Evolutionary conservation across 1,140 invertebrate genomes (phyloP).

Genomic region (Papilio polytes): DNA sequence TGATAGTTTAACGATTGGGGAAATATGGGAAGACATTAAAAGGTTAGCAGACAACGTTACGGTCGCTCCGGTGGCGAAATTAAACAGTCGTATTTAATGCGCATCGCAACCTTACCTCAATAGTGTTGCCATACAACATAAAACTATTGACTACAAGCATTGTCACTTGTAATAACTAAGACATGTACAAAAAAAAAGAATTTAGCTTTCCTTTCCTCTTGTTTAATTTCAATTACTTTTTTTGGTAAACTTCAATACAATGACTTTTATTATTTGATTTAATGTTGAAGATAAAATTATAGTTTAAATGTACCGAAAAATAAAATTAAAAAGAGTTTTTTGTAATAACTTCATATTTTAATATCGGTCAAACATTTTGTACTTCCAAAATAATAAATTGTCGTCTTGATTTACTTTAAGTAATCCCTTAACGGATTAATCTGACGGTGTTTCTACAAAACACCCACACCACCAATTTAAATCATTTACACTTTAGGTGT

Average conservation of each 20-base stretch:
- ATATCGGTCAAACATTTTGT: neutral
- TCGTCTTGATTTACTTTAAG: neutral
- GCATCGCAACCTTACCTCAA: neutral
- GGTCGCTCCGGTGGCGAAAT: conserved; percentile 27
- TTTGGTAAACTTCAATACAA: neutral
- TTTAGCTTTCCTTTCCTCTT: too few relatives aligned
- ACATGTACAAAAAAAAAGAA: neutral
- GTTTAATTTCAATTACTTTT: neutral
- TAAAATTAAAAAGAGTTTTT: neutral
- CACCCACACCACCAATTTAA: conserved; percentile 31
- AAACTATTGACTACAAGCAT: neutral
- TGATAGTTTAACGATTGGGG: neutral
- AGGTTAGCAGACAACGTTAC: conserved; percentile 17
- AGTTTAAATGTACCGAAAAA: too few relatives aligned
- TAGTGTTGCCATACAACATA: neutral
- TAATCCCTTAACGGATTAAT: neutral
- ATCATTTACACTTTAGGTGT: conserved; percentile 51
- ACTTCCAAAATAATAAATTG: neutral
- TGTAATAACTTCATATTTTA: neutral
- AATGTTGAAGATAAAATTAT: too few relatives aligned
- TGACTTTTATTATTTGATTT: too few relatives aligned
- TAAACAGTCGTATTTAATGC: conserved; percentile 12
- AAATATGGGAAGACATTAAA: conserved; percentile 20
- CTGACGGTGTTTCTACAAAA: neutral
- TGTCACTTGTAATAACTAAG: neutral